Conservation (phyloP, 2,113 vertebrate species). For the Thomomys bottae region DNA sequence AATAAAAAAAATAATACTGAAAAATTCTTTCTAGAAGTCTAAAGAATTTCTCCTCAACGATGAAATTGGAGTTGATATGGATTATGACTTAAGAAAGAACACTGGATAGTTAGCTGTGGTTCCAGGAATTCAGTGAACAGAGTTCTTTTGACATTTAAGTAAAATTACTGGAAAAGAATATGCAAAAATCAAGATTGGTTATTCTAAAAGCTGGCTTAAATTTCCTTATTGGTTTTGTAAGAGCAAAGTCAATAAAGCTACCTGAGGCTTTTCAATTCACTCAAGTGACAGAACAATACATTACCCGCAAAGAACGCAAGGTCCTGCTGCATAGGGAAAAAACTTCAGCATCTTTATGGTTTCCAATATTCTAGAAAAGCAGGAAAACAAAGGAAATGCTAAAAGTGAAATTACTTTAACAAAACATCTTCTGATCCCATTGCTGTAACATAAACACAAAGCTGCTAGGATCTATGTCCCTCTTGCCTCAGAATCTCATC, state of each 20-base stretch:
- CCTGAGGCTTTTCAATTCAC: neutral
- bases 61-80: neutral
- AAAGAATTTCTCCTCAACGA: neutral
- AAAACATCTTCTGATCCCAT: neutral
- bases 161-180: neutral
- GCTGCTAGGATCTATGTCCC: rapidly evolving
- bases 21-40: constrained; percentile 13
- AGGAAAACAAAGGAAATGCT: neutral
- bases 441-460: neutral
- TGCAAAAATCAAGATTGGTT: neutral
- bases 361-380: neutral
- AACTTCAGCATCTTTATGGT: neutral
- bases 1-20: neutral
- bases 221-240: neutral
- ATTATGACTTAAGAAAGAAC: neutral
- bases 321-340: neutral
- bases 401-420: neutral
- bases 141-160: neutral
- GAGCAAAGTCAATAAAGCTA: neutral
- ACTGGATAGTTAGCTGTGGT: neutral
- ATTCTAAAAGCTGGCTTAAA: constrained; percentile 1
- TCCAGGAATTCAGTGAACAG: neutral
- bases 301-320: neutral
- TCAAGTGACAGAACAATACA: neutral
- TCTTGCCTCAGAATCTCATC: neutral